Evolutionary conservation across 2,888 invertebrate genomes (phyloP), one percentile per base, ranked within the genome.

Genomic region (Eurytoma californica): DNA sequence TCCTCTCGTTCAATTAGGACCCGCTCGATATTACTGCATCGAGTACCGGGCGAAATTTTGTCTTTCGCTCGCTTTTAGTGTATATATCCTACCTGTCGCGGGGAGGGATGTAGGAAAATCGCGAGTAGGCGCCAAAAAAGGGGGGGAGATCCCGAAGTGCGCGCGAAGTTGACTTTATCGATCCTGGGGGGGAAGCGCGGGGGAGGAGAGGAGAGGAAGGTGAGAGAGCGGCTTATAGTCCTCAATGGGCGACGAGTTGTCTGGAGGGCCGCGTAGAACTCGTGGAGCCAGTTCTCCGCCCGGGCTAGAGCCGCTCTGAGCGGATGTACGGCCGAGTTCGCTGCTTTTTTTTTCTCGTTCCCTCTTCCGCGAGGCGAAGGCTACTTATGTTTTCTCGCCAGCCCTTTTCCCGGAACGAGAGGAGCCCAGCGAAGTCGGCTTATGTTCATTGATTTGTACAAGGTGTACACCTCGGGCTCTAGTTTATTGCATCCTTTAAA

Each of bases 151-250:
- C 60, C 49, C 58, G 28, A 65, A 24, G 57, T 57, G 24, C 28
- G 18, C 51, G 57, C 60, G 68, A 74, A 70, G 74, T 79, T 79
- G 79, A 79, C 74, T 74, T 69, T 79, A 79, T 79, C 79, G 79
- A 79, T 79, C 79, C 65, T 69, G 28, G 47, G 20, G 55, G 18
- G 58, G 20, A 39, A 57, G 61, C 14, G 49, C 13, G 70, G 24
- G 53, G 51, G 18, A 18, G 58, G 51, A 53, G 30, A n/a, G 51
- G 5, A 68, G 53, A 39, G 16, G 5, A 49, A 66, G 47, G 18
- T 39, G 65, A 39, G 39, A 2, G 47, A 28, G n/a, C 20, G 73
- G 58, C 30, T 58, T 74, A 58, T 24, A 74, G 58, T 77, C 72
- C 77, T 70, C 77, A 66, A 70, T 65, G 72, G 77, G 72, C 51